Evolutionary conservation across 2,797 vertebrate genomes (phyloP).

Genomic region (Notamacropus eugenii): DNA sequence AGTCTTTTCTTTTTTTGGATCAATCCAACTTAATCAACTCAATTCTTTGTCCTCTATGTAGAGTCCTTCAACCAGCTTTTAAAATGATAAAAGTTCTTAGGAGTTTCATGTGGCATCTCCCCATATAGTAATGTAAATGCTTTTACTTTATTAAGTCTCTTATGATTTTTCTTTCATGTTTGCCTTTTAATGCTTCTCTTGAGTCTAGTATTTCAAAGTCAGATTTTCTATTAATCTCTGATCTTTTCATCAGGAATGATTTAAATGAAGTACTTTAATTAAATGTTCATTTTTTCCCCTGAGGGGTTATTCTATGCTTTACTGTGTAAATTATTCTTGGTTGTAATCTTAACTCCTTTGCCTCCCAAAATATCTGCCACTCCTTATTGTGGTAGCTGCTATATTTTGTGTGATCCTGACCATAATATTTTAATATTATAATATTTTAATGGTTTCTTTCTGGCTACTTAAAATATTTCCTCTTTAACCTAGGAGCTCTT

Average conservation of each 20-base stretch:
- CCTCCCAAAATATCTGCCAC: not conserved
- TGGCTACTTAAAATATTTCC: not conserved
- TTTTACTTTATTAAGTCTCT: not conserved
- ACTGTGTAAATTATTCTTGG: not conserved
- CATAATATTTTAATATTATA: not conserved
- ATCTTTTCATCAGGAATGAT: not conserved
- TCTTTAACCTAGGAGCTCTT: not conserved
- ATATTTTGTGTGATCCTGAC: not conserved
- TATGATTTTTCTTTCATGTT: not conserved
- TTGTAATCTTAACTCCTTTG: not conserved
- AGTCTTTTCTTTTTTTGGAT: not conserved
- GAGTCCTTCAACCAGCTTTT: not conserved
- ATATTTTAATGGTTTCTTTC: not conserved
- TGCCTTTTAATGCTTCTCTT: not conserved
- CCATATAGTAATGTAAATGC: not conserved
- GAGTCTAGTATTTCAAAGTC: not conserved
- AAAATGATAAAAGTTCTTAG: not conserved
- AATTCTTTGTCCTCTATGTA: not conserved
- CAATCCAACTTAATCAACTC: not conserved
- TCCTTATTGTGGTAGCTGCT: not conserved
- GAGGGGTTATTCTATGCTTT: not conserved
- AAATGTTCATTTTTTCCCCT: not conserved
- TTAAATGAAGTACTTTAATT: not conserved
- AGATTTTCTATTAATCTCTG: not conserved
- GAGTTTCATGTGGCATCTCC: not conserved